A percentile compares a stretch with the other conserved stretches of the same genome.
Conservation (phyloP, 2,797 vertebrate species). For the Scolopax rusticola region DNA sequence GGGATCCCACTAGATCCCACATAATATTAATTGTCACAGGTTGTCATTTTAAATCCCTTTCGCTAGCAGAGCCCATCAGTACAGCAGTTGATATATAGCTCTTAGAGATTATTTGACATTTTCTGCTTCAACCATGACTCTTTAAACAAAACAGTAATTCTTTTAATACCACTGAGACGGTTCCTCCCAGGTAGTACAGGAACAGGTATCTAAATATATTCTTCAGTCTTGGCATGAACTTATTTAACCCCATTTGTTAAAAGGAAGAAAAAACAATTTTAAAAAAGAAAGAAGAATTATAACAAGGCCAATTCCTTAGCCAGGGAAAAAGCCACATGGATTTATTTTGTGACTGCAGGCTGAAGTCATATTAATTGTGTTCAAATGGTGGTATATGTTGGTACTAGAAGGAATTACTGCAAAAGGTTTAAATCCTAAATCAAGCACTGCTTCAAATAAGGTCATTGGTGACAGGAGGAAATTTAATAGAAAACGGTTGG, state of each 20-base stretch:
- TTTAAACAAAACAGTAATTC: slow-evolving; percentile 68
- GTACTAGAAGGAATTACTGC: slow-evolving; percentile 65
- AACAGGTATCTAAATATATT: slow-evolving; percentile 45
- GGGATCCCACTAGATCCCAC: neutral
- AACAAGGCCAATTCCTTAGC: neutral
- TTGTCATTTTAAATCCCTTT: slow-evolving; percentile 2
- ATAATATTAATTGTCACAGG: neutral
- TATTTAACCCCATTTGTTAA: slow-evolving; percentile 49
- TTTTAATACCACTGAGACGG: slow-evolving; percentile 23
- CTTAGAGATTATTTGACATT: slow-evolving; percentile 54
- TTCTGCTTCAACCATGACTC: slow-evolving; percentile 60
- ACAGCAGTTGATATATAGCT: slow-evolving; percentile 25
- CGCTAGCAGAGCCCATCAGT: neutral
- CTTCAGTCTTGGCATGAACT: neutral
- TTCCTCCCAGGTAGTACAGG: slow-evolving; percentile 28
- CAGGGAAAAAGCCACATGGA: neutral
- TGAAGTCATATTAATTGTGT: slow-evolving; percentile 71
- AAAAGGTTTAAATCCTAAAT: slow-evolving; percentile 77
- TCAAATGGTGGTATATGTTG: slow-evolving; percentile 50
- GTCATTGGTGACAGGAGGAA: slow-evolving; percentile 69
- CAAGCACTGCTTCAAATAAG: slow-evolving; percentile 71
- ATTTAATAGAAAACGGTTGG: neutral
- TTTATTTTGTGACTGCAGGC: slow-evolving; percentile 69
- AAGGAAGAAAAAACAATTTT: neutral
- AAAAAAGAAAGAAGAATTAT: neutral